Evolutionary conservation across 2,113 vertebrate species (phyloP), one percentile per base, ranked within the genome.

Genomic region (Corythoichthys haematopterus): DNA sequence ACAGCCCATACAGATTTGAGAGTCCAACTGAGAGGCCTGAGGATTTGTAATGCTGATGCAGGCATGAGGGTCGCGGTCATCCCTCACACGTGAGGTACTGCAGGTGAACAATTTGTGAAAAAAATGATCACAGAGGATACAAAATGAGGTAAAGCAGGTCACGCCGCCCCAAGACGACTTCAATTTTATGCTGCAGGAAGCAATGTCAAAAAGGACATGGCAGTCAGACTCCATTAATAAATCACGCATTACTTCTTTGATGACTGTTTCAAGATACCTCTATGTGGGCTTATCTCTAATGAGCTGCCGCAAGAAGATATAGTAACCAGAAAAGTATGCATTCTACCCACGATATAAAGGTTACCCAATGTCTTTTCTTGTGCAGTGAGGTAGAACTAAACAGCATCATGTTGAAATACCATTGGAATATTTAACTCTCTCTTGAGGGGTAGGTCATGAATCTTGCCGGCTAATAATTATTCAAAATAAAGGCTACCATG

Each of bases 141-240:
- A 46, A 46, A 45, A 62, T 6, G 11, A 48, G 51, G 36, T 40
- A 1, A 0, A 2, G 2, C 20, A 2, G 52, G 40, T 60, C 52
- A 59, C 60, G 52, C 68, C 15, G 50, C 47, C 50, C 60, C n/a
- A 5, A 28, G 37, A 6, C 10, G 0, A 16, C 11, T 36, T 68
- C 47, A 37, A 0, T 12, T 14, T 64, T 57, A 47, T 28, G 68
- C 79, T 74, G 75, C 80, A 77, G 40, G 56, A 65, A 13, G 43
- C 84, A 85, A 85, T 58, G 80, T 81, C 82, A 85, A 69, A 81
- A 46, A 74, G 79, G 80, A 79, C 75, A 84, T 14, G 14, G 6
- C 48, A 2, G 56, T 16, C 35, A 9, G 65, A 47, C n/a, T 6
- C 13, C 1, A 0, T 36, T 63, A 52, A 43, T 43, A 20, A 33